Evolutionary conservation across 1,140 invertebrate genomes (phyloP).

Genomic region (Magallana angulata): DNA sequence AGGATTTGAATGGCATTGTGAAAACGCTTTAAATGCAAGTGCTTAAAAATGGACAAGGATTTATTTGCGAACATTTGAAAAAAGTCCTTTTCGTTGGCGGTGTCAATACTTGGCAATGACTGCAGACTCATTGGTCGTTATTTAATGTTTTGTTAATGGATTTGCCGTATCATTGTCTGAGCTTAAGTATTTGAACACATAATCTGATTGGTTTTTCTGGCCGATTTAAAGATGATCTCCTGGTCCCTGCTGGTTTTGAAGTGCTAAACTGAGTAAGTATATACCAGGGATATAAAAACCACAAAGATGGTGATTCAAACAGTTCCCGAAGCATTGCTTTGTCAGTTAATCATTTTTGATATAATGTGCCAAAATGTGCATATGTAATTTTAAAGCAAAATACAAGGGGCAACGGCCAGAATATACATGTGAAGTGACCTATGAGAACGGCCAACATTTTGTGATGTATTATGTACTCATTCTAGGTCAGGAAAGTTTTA

Average conservation of each 20-base stretch:
- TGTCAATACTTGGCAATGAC: slow-evolving; percentile 33
- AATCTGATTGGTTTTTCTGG: slow-evolving; percentile 33
- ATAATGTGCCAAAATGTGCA: neutral
- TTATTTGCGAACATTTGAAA: slow-evolving; percentile 25
- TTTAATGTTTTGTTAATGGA: slow-evolving; percentile 38
- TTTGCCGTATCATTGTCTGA: slow-evolving; percentile 33
- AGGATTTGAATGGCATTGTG: slow-evolving; percentile 8
- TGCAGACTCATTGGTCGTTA: neutral
- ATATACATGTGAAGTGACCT: no score
- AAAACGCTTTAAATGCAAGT: slow-evolving; percentile 5
- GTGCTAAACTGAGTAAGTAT: neutral
- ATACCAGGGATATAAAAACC: neutral
- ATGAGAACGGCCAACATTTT: no score
- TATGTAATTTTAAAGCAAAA: no score
- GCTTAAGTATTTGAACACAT: slow-evolving; percentile 28
- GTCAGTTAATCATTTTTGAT: neutral
- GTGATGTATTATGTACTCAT: no score
- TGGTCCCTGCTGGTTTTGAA: slow-evolving; percentile 16
- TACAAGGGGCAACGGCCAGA: no score
- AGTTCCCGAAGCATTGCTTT: neutral
- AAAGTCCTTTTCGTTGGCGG: slow-evolving; percentile 9
- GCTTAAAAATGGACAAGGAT: slow-evolving; percentile 23
- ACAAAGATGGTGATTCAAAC: slow-evolving; percentile 33
- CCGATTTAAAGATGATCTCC: neutral
- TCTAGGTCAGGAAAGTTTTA: no score